These are phyloP conservation scores for Triplophysa rosa DNA, from an alignment of 2,113 vertebrate species.

Conservation along the genomic window DNA sequence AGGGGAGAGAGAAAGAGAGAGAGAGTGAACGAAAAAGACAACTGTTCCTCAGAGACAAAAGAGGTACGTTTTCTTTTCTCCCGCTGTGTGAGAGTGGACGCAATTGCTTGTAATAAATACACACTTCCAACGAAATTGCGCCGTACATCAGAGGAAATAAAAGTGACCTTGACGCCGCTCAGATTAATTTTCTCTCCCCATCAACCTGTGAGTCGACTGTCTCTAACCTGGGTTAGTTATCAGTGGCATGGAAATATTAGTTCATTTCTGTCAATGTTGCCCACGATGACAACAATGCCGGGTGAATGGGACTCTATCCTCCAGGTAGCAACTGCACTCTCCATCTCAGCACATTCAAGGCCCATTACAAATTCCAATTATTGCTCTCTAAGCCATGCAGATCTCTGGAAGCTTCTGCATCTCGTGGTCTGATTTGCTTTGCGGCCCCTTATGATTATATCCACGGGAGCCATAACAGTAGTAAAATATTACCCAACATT, in stretches of 20 bases:
- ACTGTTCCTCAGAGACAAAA: conserved; percentile 21
- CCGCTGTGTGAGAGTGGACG: conserved; percentile 37
- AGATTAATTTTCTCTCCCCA: conserved; percentile 3
- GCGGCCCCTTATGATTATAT: conserved; percentile 52
- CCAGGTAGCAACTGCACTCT: conserved; percentile 15
- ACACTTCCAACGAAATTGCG: conserved; percentile 11
- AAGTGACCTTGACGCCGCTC: conserved; percentile 39
- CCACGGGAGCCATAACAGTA: conserved; percentile 53
- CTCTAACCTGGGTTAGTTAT: conserved; percentile 36
- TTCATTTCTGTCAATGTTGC: conserved; percentile 38
- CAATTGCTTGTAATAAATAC: conserved; percentile 32
- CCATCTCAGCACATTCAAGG: conserved; percentile 34
- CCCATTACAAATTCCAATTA: conserved; percentile 45
- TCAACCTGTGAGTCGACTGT: conserved; percentile 25
- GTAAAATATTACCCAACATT: conserved; percentile 55
- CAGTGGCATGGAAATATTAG: conserved; percentile 48
- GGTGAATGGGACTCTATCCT: conserved; percentile 40
- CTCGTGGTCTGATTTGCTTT: conserved; percentile 41
- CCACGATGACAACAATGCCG: conserved; percentile 46
- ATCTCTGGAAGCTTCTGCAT: conserved; percentile 31
- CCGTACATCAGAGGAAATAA: not conserved
- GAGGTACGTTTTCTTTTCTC: conserved; percentile 15
- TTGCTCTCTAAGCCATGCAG: conserved; percentile 41
- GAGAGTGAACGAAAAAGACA: conserved; percentile 3
- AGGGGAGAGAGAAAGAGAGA: conserved; percentile 20